Evolutionary conservation across 2,888 invertebrate genomes (phyloP).

Genomic region (Habroteleia sp.): DNA sequence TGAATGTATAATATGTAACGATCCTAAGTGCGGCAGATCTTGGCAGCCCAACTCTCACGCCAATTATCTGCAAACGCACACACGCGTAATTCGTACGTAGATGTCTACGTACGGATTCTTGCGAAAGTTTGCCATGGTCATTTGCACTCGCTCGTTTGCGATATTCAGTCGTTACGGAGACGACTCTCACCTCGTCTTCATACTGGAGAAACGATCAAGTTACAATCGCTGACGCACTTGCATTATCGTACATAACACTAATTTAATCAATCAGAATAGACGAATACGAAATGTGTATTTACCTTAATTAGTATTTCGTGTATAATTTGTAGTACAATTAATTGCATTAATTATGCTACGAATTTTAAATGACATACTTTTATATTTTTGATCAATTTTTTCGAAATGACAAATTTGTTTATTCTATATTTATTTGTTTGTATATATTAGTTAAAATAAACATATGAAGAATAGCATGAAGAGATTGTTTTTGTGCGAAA

Average conservation of each 20-base stretch:
- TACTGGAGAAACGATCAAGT: constrained; percentile 35
- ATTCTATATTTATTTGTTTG: too few species aligned
- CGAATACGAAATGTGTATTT: not conserved
- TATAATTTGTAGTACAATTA: too few species aligned
- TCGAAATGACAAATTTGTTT: too few species aligned
- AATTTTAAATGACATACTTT: too few species aligned
- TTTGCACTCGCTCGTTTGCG: constrained; percentile 63
- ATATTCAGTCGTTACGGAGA: constrained; percentile 58
- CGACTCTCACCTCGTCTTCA: constrained; percentile 63
- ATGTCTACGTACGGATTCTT: constrained; percentile 62
- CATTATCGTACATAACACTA: constrained; percentile 20
- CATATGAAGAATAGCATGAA: too few species aligned
- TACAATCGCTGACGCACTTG: constrained; percentile 26
- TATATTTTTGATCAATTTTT: too few species aligned
- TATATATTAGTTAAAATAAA: too few species aligned
- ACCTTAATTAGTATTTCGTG: too few species aligned
- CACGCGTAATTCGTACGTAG: constrained; percentile 52
- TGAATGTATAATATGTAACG: constrained; percentile 43
- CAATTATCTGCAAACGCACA: constrained; percentile 51
- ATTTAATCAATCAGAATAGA: constrained; percentile 12
- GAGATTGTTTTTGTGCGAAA: too few species aligned
- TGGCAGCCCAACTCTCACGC: constrained; percentile 54
- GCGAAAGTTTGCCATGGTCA: constrained; percentile 69
- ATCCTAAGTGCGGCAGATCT: constrained; percentile 44
- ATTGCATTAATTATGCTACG: too few species aligned